phyloP scores from a whole-genome alignment of 1,140 invertebrate species.

The Episyrphus balteatus region DNA sequence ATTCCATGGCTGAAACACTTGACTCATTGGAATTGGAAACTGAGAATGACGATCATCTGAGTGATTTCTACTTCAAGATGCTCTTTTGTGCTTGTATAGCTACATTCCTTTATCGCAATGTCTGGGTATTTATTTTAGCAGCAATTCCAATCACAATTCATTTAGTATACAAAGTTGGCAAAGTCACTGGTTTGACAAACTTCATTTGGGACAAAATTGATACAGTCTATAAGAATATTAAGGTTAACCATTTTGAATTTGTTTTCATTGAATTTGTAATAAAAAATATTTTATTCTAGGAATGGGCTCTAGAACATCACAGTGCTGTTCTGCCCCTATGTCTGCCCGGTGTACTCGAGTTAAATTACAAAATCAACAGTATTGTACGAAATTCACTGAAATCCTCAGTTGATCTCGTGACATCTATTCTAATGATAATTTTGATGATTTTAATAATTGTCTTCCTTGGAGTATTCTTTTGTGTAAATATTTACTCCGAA shows the following conservation, averaged over 20 bases:
- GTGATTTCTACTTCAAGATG: conserved; percentile 27
- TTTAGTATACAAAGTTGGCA: conserved; percentile 20
- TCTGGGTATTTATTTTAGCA: conserved; percentile 33
- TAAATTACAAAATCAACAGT: conserved; percentile 41
- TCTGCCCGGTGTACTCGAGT: conserved; percentile 45
- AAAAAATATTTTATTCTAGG: background rate
- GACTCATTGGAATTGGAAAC: conserved; percentile 21
- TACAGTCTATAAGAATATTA: conserved; percentile 14
- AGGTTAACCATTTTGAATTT: conserved; percentile 10
- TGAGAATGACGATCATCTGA: conserved; percentile 8
- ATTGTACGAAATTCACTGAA: conserved; percentile 40
- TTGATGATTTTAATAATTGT: conserved; percentile 52
- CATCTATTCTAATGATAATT: conserved; percentile 49
- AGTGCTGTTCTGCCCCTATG: conserved; percentile 47
- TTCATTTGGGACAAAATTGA: conserved; percentile 19
- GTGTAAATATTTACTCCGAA: conserved; percentile 80
- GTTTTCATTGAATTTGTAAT: background rate
- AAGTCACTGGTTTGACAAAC: conserved; percentile 24
- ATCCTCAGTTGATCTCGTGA: conserved; percentile 47
- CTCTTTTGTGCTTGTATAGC: conserved; percentile 31
- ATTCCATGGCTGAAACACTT: conserved; percentile 27
- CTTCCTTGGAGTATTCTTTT: conserved; percentile 35
- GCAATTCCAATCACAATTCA: conserved; percentile 28
- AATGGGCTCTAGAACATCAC: conserved; percentile 40
- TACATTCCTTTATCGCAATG: conserved; percentile 31